phyloP scores from a whole-genome alignment of 2,888 invertebrate genomes.

The Pammene fasciana region DNA sequence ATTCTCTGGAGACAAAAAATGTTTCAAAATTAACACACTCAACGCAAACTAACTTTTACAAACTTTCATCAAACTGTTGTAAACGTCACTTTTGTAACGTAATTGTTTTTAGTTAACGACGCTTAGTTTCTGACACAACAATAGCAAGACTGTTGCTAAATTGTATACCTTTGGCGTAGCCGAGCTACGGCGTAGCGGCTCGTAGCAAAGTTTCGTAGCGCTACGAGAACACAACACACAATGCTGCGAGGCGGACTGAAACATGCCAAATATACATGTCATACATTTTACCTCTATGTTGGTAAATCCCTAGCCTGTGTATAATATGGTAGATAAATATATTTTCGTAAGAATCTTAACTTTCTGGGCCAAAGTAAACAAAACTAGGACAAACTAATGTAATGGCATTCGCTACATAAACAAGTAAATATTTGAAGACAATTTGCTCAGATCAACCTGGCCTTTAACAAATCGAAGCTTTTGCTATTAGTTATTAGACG shows the following conservation, averaged over 20 bases:
- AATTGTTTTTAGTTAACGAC: slow-evolving; percentile 23
- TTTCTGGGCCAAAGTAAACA: too few relatives aligned
- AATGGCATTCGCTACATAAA: too few relatives aligned
- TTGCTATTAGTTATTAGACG: too few relatives aligned
- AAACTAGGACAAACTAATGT: too few relatives aligned
- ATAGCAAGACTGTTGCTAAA: slow-evolving; percentile 21
- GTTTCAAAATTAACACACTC: background rate
- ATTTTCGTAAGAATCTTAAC: too few relatives aligned
- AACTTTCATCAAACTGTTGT: background rate
- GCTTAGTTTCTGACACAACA: slow-evolving; percentile 21
- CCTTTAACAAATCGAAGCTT: too few relatives aligned
- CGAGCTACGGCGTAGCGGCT: slow-evolving; percentile 21
- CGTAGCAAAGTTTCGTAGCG: slow-evolving; percentile 26
- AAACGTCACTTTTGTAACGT: slow-evolving; percentile 15
- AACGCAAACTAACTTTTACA: background rate
- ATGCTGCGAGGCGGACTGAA: slow-evolving; percentile 1
- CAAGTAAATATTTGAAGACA: too few relatives aligned
- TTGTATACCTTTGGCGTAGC: slow-evolving; percentile 28
- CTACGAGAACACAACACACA: slow-evolving; percentile 8
- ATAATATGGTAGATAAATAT: too few relatives aligned
- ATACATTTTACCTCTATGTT: background rate
- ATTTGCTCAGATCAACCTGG: too few relatives aligned
- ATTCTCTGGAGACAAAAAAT: too few relatives aligned
- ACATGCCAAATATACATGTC: background rate
- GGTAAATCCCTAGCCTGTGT: too few relatives aligned